Percentiles rank a stretch among this genome's conserved stretches.
Conservation (phyloP, 64 coral and sea anemone species). For the Anthopleura sola region DNA sequence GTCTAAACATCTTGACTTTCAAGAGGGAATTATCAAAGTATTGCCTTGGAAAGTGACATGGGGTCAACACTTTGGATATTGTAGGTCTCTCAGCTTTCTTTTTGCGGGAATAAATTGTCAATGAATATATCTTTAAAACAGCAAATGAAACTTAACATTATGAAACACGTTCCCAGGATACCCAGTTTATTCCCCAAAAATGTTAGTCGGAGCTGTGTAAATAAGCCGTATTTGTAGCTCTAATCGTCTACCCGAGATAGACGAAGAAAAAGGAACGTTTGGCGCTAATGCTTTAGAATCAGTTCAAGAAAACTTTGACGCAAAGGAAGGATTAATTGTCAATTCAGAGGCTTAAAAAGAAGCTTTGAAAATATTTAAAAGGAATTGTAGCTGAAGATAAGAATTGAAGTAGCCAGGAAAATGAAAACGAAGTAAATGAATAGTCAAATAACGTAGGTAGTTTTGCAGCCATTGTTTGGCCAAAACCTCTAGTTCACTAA, state of each 20-base stretch:
- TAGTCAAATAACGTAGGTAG: background rate
- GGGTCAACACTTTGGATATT: background rate
- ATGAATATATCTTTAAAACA: background rate
- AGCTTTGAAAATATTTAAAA: constrained; percentile 8
- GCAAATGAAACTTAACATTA: background rate
- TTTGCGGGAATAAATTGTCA: background rate
- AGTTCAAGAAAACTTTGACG: background rate
- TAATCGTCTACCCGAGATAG: background rate
- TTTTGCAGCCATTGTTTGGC: background rate
- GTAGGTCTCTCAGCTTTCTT: background rate
- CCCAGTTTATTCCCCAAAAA: background rate
- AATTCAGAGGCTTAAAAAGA: background rate
- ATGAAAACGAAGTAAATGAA: background rate
- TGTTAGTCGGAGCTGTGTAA: background rate
- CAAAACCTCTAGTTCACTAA: too few species aligned
- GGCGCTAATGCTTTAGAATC: background rate
- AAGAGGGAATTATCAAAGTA: background rate
- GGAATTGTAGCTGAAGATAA: constrained; percentile 5
- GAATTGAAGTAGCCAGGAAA: background rate
- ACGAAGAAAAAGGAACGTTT: background rate
- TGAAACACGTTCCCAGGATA: background rate
- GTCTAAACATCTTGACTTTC: background rate
- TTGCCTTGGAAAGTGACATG: background rate
- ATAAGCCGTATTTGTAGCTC: background rate
- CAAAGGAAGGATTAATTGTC: background rate